These are phyloP conservation scores for Eilema griseolum DNA, from an alignment of 2,888 invertebrate genomes.

Conservation along the genomic window DNA sequence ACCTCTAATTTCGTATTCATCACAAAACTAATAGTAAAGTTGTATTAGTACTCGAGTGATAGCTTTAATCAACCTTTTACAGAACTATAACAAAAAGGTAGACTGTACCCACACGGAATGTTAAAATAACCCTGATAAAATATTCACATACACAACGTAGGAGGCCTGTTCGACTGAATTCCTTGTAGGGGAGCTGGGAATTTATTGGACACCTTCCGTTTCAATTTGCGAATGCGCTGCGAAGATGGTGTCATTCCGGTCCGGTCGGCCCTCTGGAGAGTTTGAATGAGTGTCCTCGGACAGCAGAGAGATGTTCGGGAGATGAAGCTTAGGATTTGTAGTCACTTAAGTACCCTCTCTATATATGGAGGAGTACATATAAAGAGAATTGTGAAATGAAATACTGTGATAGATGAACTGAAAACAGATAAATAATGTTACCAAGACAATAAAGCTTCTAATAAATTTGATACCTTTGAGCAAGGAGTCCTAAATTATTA, in stretches of 20 bases:
- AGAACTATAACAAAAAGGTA: constrained; percentile 42
- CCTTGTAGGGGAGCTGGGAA: constrained; percentile 68
- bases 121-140: constrained; percentile 65
- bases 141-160: constrained; percentile 71
- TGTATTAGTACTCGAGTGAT: constrained; percentile 24
- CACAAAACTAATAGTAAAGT: constrained; percentile 14
- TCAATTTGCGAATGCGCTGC: constrained; percentile 75
- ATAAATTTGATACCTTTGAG: no score
- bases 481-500: no score
- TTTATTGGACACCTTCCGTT: constrained; percentile 83
- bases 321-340: constrained; percentile 15
- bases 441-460: no score
- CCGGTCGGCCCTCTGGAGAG: constrained; percentile 41
- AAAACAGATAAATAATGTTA: no score
- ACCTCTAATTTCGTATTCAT: constrained; percentile 9
- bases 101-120: constrained; percentile 47
- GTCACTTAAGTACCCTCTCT: constrained; percentile 2
- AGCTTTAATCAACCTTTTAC: constrained; percentile 42
- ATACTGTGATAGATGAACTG: no score
- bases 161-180: constrained; percentile 68
- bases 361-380: background rate
- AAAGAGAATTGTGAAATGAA: no score
- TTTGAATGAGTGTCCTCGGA: constrained; percentile 33
- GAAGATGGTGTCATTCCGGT: constrained; percentile 65
- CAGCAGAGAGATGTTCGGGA: constrained; percentile 26